phyloP scores from a whole-genome alignment of 2,797 vertebrate genomes.

The Nannoperca australis region DNA sequence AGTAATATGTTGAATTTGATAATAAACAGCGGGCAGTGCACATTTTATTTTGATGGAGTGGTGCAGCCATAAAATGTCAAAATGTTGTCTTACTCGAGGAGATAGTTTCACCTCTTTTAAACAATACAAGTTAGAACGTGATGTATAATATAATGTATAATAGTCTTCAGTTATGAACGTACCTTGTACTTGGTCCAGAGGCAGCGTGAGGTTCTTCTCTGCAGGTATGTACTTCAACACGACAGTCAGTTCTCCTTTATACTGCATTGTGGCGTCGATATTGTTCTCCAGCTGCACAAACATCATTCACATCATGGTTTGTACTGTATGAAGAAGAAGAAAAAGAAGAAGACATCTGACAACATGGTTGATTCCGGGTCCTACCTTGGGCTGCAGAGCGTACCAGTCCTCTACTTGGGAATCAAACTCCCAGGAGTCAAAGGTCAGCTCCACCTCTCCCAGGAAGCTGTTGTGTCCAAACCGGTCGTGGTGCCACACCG shows the following conservation, averaged over 20 bases:
- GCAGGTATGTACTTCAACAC: slow-evolving; percentile 94
- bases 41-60: background rate
- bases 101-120: background rate
- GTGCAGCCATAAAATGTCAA: background rate
- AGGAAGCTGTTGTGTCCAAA: slow-evolving; percentile 97
- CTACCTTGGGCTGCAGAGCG: slow-evolving; percentile 93
- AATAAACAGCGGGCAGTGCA: background rate
- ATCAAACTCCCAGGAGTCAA: slow-evolving; percentile 97
- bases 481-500: slow-evolving; percentile 97
- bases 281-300: slow-evolving; percentile 84
- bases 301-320: slow-evolving; percentile 13
- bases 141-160: background rate
- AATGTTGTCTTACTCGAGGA: background rate
- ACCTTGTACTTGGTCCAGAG: slow-evolving; percentile 93
- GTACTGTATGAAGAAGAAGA: background rate
- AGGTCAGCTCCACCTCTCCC: slow-evolving; percentile 95
- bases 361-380: background rate
- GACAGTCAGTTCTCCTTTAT: slow-evolving; percentile 96
- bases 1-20: background rate
- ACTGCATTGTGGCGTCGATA: slow-evolving; percentile 89
- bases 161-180: slow-evolving; percentile 30
- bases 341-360: background rate
- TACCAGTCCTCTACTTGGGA: slow-evolving; percentile 93
- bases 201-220: slow-evolving; percentile 89
- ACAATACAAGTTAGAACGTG: background rate